Evolutionary conservation across 2,113 vertebrate genomes (phyloP).

Genomic region (Ranitomeya imitator): DNA sequence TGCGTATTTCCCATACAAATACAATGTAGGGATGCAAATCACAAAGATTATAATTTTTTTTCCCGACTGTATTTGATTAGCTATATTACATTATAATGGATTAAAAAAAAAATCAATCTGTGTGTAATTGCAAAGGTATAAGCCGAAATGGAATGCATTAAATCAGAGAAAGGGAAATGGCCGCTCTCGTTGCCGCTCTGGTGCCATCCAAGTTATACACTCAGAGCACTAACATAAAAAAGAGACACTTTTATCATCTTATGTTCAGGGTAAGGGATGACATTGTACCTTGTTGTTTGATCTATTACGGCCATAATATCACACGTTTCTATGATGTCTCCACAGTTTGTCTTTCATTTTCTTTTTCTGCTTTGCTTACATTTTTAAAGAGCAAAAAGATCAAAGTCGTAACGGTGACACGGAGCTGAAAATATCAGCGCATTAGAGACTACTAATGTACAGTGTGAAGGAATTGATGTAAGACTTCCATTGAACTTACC

Average conservation of each 20-base stretch:
- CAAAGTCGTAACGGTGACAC: constrained; percentile 18
- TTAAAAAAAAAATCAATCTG: constrained; percentile 7
- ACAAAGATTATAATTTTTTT: constrained; percentile 16
- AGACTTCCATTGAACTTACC: constrained; percentile 11
- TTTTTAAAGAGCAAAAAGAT: constrained; percentile 10
- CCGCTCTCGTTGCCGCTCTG: not conserved
- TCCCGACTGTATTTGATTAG: constrained; percentile 23
- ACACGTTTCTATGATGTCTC: not conserved
- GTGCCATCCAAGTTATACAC: constrained; percentile 18
- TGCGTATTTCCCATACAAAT: constrained; percentile 23
- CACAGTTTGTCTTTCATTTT: constrained; percentile 29
- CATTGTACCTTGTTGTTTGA: constrained; percentile 38
- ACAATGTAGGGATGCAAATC: constrained; percentile 22
- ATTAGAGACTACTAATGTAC: constrained; percentile 1
- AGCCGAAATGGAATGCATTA: constrained; percentile 10
- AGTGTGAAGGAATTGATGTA: constrained; percentile 38
- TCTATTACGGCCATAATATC: constrained; percentile 30
- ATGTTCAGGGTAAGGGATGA: constrained; percentile 15
- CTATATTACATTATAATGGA: constrained; percentile 34
- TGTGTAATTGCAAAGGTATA: constrained; percentile 23
- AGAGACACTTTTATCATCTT: constrained; percentile 38
- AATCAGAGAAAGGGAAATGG: not conserved
- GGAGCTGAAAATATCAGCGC: constrained; percentile 32
- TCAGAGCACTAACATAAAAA: not conserved
- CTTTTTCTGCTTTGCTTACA: constrained; percentile 16